phyloP scores from a whole-genome alignment of 2,797 vertebrate genomes.

The Sparidentex hasta region DNA sequence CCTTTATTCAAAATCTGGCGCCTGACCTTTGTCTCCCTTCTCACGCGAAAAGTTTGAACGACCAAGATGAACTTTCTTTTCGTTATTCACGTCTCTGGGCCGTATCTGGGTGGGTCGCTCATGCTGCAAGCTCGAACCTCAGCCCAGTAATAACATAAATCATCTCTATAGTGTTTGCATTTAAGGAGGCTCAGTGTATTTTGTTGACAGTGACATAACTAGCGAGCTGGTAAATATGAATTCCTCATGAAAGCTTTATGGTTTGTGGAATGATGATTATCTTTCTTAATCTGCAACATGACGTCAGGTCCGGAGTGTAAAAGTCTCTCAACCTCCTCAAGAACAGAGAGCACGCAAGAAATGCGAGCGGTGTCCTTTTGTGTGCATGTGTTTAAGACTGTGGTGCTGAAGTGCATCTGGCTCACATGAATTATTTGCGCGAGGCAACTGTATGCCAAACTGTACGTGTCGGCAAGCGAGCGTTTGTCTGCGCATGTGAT shows the following conservation, averaged over 20 bases:
- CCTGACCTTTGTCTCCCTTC: conserved; percentile 51
- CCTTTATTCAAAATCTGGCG: conserved; percentile 54
- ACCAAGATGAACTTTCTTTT: conserved; percentile 17
- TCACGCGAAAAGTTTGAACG: conserved; percentile 28
- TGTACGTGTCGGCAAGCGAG: conserved; percentile 44
- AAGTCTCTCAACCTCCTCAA: conserved; percentile 20
- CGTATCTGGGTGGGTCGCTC: conserved; percentile 7
- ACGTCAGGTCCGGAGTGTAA: conserved; percentile 7
- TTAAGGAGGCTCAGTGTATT: neutral
- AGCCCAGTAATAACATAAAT: neutral
- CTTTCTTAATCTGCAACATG: neutral
- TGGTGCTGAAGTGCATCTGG: conserved; percentile 73
- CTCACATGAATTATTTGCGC: conserved; percentile 81
- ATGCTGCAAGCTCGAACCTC: neutral
- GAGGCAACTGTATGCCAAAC: conserved; percentile 66
- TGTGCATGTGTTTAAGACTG: conserved; percentile 52
- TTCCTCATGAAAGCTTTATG: neutral
- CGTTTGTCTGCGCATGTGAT: conserved; percentile 52
- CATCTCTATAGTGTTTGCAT: neutral
- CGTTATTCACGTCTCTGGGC: neutral
- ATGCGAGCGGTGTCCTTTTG: conserved; percentile 35
- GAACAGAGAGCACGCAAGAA: conserved; percentile 9
- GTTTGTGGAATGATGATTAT: conserved; percentile 2
- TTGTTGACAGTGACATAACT: conserved; percentile 1
- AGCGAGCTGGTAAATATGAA: neutral